These are phyloP conservation scores for Aurelia sp. DNA, from an alignment of 30 jellyfish, hydroid and myxozoan genomes.

Conservation along the genomic window DNA sequence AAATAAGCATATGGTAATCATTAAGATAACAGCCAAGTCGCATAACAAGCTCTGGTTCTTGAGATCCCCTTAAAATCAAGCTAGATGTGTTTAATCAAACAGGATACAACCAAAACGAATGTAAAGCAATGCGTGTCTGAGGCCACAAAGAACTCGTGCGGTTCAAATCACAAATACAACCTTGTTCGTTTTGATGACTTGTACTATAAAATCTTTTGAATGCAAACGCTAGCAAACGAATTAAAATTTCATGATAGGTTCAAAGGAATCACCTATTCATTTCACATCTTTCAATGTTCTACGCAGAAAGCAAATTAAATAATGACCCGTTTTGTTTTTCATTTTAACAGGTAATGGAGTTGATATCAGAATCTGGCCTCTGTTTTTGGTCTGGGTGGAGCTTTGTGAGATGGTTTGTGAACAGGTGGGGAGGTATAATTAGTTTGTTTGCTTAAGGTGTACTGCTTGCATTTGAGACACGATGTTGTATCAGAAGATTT, in stretches of 20 bases:
- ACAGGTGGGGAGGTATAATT: too few species aligned
- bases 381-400: too few species aligned
- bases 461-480: too few species aligned
- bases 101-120: too few species aligned
- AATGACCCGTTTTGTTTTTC: slow-evolving; percentile 39
- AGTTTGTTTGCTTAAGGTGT: too few species aligned
- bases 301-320: slow-evolving; percentile 20
- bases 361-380: neutral
- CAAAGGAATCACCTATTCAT: slow-evolving; percentile 28
- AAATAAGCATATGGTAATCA: too few species aligned
- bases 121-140: too few species aligned
- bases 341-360: slow-evolving; percentile 24
- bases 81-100: too few species aligned
- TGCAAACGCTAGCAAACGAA: slow-evolving; percentile 47
- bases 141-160: neutral
- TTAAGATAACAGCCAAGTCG: too few species aligned
- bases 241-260: slow-evolving; percentile 54
- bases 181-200: neutral
- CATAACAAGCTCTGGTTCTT: too few species aligned
- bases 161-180: neutral
- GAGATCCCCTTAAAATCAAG: too few species aligned
- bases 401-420: neutral
- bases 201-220: slow-evolving; percentile 17
- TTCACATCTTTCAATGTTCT: slow-evolving; percentile 4
- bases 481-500: too few species aligned